Base-by-base conservation (phyloP, 2,888 invertebrate genomes). In the Nephrotoma flavescens region DNA sequence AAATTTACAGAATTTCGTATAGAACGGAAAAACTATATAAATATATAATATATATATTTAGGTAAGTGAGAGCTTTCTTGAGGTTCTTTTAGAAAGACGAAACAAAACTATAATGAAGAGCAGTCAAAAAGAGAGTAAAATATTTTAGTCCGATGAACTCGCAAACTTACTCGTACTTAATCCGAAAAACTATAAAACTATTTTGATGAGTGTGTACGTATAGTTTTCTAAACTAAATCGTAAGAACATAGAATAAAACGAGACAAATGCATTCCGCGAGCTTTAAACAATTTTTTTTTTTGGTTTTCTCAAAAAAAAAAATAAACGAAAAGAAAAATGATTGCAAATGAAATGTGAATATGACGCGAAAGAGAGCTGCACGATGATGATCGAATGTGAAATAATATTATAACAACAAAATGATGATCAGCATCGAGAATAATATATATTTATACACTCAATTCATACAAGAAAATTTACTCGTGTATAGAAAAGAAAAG, bases 351-450 rank as follows among this genome's bases (percentile, higher is more conserved):
- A 71, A 71, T 71, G 71, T 71, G 71, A 71, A 71, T 71, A 84
- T 84, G 45, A 85, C 45, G 85, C 85, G 57, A 84, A 41, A 86
- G 57, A 87, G 84, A 52, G 57, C 85, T 86, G 57, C 83, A 85
- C 57, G 71, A 87, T 87, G 87, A 87, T 87, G 87, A 88, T 87
- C 87, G 88, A 88, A 88, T 88, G 88, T 85, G 85, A 88, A 87
- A 88, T 86, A 86, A 85, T 86, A 83, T 83, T 86, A 52, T 52
- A 87, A 86, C 86, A 86, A 84, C 86, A 88, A 87, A 88, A 88
- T 88, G 88, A 88, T 88, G 88, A 88, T 87, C 88, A 87, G 87
- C 87, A 87, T 87, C 87, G 87, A 87, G 87, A 87, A 86, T 87
- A 83, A 45, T 12, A 12, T 85, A 71, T 83, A n/a, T 19, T 19